Conservation (phyloP, 2,888 invertebrate species). For the Meandrusa payeni region DNA sequence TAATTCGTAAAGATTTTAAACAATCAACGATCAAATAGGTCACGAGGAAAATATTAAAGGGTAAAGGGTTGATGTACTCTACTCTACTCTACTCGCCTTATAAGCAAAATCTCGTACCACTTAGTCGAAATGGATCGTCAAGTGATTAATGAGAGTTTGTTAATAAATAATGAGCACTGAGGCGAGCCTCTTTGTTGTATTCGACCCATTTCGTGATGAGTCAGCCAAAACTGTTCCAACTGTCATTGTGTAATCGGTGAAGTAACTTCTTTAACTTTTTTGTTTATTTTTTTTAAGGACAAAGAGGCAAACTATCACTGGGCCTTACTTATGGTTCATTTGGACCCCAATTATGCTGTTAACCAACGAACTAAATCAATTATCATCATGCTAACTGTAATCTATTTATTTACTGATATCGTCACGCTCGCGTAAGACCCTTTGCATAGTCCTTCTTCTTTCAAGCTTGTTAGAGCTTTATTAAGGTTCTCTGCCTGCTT, state of each 20-base stretch:
- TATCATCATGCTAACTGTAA: no score
- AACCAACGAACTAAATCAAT: no score
- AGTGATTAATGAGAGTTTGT: conserved; percentile 25
- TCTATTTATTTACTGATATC: no score
- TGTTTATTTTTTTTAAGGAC: conserved; percentile 1
- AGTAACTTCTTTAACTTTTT: conserved; percentile 5
- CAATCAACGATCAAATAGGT: conserved; percentile 11
- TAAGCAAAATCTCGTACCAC: conserved; percentile 23
- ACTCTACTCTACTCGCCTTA: no score
- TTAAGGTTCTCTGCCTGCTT: no score
- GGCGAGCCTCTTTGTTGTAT: conserved; percentile 16
- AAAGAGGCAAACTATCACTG: background rate
- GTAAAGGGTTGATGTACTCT: conserved; percentile 18
- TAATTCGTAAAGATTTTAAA: no score
- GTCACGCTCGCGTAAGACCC: no score
- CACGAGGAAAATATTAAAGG: conserved; percentile 14
- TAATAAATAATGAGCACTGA: conserved; percentile 20
- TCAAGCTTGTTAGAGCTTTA: no score
- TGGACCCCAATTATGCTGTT: no score
- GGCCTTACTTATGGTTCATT: no score
- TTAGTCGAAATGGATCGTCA: conserved; percentile 23
- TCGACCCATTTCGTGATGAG: conserved; percentile 18
- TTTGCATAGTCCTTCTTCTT: no score
- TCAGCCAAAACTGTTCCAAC: conserved; percentile 14
- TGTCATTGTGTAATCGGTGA: conserved; percentile 10